These are phyloP conservation scores for Gisinianus flammeolus DNA, from an alignment of 2,888 invertebrate genomes.

Conservation along the genomic window DNA sequence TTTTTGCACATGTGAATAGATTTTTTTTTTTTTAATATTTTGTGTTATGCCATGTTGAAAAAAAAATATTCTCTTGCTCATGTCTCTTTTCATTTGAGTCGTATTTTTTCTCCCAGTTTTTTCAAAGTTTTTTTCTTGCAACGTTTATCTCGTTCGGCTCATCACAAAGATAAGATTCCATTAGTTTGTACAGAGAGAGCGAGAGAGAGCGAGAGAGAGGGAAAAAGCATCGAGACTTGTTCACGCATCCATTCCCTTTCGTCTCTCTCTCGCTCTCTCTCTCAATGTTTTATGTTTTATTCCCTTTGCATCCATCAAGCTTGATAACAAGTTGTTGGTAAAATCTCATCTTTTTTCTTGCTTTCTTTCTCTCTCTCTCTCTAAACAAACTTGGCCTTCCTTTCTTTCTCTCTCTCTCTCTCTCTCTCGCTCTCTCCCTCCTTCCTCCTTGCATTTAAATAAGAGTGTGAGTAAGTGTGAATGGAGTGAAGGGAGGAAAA, in stretches of 20 bases:
- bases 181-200: slow-evolving; percentile 33
- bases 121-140: neutral
- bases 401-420: neutral
- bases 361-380: neutral
- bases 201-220: neutral
- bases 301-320: slow-evolving; percentile 10
- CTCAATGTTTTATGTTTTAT: neutral
- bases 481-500: too few species aligned
- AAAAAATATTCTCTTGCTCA: neutral
- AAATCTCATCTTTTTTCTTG: neutral
- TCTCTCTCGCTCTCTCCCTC: neutral
- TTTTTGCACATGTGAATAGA: neutral
- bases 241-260: neutral
- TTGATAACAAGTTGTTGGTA: slow-evolving; percentile 3
- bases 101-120: too few species aligned
- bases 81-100: neutral
- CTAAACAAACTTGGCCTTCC: neutral
- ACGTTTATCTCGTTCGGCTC: slow-evolving; percentile 5
- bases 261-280: neutral
- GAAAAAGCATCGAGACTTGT: neutral
- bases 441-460: neutral
- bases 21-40: too few species aligned
- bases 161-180: slow-evolving; percentile 37
- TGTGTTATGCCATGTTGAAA: neutral
- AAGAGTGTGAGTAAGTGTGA: neutral